phyloP scores from a whole-genome alignment of 2,113 vertebrate genomes.

The Ictalurus punctatus region DNA sequence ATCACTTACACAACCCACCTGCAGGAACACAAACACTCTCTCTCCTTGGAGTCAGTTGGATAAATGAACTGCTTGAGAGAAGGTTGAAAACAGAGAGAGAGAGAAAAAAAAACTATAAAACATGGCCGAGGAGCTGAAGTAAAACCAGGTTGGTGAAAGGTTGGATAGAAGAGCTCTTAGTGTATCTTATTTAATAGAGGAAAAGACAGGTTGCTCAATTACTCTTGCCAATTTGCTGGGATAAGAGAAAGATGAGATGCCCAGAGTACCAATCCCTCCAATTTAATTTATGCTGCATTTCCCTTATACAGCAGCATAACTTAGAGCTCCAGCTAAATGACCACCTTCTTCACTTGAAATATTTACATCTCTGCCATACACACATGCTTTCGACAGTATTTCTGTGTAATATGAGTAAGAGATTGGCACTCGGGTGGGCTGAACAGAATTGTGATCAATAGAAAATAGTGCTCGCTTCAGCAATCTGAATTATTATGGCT shows the following conservation, averaged over 20 bases:
- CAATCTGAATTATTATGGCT: conserved; percentile 30
- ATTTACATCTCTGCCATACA: background rate
- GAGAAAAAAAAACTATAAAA: background rate
- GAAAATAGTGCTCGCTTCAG: conserved; percentile 1
- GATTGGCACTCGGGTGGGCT: background rate
- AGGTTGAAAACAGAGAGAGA: conserved; percentile 40
- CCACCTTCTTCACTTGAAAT: background rate
- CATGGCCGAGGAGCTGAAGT: background rate
- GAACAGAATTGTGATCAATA: conserved; percentile 30
- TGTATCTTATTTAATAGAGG: background rate
- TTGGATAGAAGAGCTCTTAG: background rate
- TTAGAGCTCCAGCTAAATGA: conserved; percentile 43
- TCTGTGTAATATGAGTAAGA: background rate
- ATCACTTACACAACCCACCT: conserved; percentile 31
- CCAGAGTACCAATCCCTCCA: conserved; percentile 48
- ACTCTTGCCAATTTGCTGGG: conserved; percentile 4
- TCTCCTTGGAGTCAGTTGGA: conserved; percentile 19
- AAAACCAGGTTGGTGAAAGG: background rate
- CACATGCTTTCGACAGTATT: background rate
- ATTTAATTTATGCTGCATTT: conserved; percentile 57
- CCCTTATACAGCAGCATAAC: conserved; percentile 55
- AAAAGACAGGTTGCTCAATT: conserved; percentile 7
- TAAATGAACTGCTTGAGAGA: conserved; percentile 10
- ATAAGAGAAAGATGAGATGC: conserved; percentile 40
- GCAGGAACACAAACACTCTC: conserved; percentile 35